A percentile compares a stretch with the other conserved stretches of the same genome.
Conservation (phyloP, 2,888 invertebrate genomes). For the Hermaeophaga mercurialis region DNA sequence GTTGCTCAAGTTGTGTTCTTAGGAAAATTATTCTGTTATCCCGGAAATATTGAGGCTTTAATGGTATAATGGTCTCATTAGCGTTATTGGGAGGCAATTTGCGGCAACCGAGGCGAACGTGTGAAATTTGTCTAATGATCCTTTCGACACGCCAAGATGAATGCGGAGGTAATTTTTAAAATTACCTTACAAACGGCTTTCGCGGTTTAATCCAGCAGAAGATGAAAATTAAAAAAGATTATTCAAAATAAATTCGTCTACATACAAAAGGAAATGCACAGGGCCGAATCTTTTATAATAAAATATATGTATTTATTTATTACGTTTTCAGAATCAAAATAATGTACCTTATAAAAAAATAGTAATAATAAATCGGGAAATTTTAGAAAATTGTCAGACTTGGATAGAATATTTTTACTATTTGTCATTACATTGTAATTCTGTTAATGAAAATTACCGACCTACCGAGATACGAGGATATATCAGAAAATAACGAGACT, state of each 20-base stretch:
- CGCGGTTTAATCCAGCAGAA: not conserved
- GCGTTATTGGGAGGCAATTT: slow-evolving; percentile 14
- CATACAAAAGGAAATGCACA: no score
- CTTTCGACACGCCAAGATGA: slow-evolving; percentile 4
- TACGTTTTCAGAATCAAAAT: no score
- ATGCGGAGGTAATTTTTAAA: not conserved
- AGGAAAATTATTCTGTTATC: slow-evolving; percentile 7
- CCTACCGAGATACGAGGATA: no score
- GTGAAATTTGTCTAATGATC: slow-evolving; percentile 9
- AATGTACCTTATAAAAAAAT: no score
- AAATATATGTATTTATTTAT: no score
- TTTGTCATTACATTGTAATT: no score
- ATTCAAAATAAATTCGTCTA: not conserved
- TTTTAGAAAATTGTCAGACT: no score
- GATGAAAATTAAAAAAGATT: not conserved
- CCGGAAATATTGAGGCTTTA: slow-evolving; percentile 9
- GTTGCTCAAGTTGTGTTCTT: slow-evolving; percentile 1
- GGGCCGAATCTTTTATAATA: no score
- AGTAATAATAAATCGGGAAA: no score
- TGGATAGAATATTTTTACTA: no score
- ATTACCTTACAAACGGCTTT: not conserved
- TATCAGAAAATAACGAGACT: no score
- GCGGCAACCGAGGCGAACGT: slow-evolving; percentile 5
- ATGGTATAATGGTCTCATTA: slow-evolving; percentile 11
- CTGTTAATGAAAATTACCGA: no score